phyloP scores from a whole-genome alignment of 2,888 invertebrate genomes.

The Nasonovia ribisnigri region DNA sequence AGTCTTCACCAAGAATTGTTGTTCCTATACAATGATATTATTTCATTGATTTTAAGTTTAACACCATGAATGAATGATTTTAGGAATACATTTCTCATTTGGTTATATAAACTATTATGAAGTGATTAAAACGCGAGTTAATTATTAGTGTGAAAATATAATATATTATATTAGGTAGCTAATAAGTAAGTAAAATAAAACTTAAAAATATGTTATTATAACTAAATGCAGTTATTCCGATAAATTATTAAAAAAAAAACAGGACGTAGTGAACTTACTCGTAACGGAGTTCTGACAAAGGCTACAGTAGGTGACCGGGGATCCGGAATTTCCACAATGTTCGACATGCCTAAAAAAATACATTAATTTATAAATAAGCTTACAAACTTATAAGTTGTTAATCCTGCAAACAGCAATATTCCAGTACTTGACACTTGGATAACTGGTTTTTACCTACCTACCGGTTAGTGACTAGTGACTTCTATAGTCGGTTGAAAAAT shows the following conservation, averaged over 20 bases:
- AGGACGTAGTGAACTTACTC: constrained; percentile 35
- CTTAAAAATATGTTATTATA: neutral
- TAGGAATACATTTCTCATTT: neutral
- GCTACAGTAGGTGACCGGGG: constrained; percentile 42
- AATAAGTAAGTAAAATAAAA: neutral
- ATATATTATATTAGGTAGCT: neutral
- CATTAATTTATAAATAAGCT: neutral
- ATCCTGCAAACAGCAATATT: neutral
- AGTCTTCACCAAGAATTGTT: no score
- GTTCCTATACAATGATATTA: no score
- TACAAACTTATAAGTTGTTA: neutral
- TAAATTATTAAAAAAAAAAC: no score
- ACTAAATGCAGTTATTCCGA: neutral
- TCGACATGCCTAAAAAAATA: constrained; percentile 22
- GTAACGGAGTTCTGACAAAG: constrained; percentile 51
- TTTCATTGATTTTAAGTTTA: no score
- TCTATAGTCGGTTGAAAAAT: neutral
- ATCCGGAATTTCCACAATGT: constrained; percentile 37
- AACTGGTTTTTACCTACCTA: neutral
- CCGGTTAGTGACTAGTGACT: neutral
- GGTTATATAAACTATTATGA: neutral
- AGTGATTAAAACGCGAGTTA: neutral
- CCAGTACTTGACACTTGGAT: neutral
- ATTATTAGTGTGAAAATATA: neutral
- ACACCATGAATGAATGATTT: no score